Percentiles rank a stretch among this genome's conserved stretches.
These are phyloP conservation scores for Uropsilus gracilis DNA, from an alignment of 2,113 vertebrate genomes.

Conservation along the genomic window DNA sequence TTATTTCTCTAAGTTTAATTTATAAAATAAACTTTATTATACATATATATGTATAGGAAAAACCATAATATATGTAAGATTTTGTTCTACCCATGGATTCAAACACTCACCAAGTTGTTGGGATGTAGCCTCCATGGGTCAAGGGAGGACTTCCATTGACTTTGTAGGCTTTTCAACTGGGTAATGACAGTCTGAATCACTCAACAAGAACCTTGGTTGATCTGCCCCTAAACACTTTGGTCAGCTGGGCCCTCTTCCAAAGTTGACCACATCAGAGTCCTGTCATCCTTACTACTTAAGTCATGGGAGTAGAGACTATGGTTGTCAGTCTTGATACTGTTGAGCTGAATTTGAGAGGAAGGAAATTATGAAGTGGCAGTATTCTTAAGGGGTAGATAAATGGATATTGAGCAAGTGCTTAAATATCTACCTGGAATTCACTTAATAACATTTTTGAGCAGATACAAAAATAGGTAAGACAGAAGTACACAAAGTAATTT, in stretches of 20 bases:
- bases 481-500: background rate
- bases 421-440: background rate
- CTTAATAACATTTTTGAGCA: background rate
- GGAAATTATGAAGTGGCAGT: background rate
- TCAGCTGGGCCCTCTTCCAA: background rate
- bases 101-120: no score
- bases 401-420: background rate
- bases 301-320: background rate
- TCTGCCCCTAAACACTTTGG: background rate
- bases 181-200: background rate
- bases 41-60: no score
- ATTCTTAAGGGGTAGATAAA: background rate
- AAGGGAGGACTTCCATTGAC: background rate
- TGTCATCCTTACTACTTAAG: background rate
- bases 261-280: background rate
- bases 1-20: no score
- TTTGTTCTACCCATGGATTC: no score
- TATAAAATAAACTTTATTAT: no score
- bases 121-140: no score
- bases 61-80: no score
- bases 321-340: background rate
- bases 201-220: background rate
- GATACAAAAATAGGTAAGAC: background rate
- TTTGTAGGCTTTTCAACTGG: background rate
- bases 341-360: background rate